Conservation (phyloP, 2,797 vertebrate genomes). For the Acrossocheilus fasciatus region DNA sequence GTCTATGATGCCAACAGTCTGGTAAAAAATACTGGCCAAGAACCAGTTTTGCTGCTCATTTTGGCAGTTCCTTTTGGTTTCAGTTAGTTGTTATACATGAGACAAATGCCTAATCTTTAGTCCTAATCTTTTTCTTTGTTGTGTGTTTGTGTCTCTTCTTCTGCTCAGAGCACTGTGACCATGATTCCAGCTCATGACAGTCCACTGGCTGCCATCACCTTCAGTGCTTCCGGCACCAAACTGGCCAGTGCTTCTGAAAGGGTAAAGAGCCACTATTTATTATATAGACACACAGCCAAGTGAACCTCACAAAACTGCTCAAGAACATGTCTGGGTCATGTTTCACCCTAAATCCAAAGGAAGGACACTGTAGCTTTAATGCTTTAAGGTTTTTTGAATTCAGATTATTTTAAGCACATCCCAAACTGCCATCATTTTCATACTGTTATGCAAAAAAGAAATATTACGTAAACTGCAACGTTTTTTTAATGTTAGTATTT, state of each 20-base stretch:
- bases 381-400: neutral
- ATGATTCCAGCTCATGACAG: conserved; percentile 91
- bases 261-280: conserved; percentile 70
- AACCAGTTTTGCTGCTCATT: neutral
- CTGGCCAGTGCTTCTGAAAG: conserved; percentile 93
- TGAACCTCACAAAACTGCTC: neutral
- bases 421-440: neutral
- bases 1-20: conserved; percentile 91
- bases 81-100: neutral
- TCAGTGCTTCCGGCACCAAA: conserved; percentile 87
- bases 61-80: neutral
- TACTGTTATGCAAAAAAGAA: neutral
- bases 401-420: neutral
- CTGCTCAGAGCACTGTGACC: conserved; percentile 84
- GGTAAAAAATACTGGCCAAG: conserved; percentile 75
- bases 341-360: neutral
- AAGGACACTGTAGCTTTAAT: neutral
- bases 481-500: neutral
- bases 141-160: neutral
- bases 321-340: neutral
- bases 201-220: conserved; percentile 88
- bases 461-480: neutral
- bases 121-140: neutral
- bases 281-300: neutral
- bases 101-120: too few relatives aligned